Base-by-base conservation (phyloP, 2,888 invertebrate species). In the Tridacna crocea region DNA sequence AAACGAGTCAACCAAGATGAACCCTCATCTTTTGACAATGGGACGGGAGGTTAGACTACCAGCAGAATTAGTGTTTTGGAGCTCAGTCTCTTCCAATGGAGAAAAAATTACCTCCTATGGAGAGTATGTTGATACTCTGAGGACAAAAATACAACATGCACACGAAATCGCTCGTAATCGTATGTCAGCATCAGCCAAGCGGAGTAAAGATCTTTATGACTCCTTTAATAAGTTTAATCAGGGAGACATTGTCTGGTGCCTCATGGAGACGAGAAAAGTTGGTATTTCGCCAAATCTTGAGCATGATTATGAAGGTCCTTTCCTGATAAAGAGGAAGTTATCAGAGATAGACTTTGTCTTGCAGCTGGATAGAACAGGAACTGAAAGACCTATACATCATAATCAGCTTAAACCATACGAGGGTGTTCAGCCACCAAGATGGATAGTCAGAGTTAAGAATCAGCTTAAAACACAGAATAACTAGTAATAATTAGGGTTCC, bases 21-120 rank as follows among this genome's bases (percentile, higher is more conserved):
- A 82, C n/a, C 87, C 87, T 13, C 82, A 87, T 55, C 15, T 87
- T 26, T 12, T 86, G 26, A 78, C 80, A 70, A 58, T 87, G 48
- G 86, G 88, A 17, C 26, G 82, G 10, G 84, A 88, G 72, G 73
- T 85, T 0, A 72, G 77, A 55, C 24, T 83, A 61, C 82, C 85
- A n/a, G 63, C 77, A 17, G 85, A 87, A 24, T 0, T 85, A 6
- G 46, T 82, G 22, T 83, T 73, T 72, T 77, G 79, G 11, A 51
- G 60, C n/a, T 22, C 3, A 6, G 46, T 19, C 15, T 15, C 13
- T 12, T 26, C 47, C 19, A 74, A 19, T 17, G 17, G 24, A 8
- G 48, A 65, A 47, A 12, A 60, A 3, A 24, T 75, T 3, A 75
- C 63, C n/a, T 27, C 46, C 2, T 73, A 68, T n/a, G 75, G 79